Evolutionary conservation across 2,888 invertebrate species (phyloP), one percentile per base, ranked within the genome.

Genomic region (Synanthedon tipuliformis): DNA sequence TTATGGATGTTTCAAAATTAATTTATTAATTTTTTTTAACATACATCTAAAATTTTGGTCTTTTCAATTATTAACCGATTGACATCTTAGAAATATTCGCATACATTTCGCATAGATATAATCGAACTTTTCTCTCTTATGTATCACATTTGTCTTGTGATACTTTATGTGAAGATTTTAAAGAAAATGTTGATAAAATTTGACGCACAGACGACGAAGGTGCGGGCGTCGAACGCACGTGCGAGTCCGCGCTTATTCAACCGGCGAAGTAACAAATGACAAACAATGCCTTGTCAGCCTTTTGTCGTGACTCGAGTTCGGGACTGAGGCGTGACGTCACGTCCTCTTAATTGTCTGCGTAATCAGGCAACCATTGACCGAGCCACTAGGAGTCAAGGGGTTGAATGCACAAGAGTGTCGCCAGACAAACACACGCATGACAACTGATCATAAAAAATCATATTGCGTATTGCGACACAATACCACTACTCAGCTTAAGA

Each of bases 261-360:
- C 45, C 57, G 57, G 49, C 57, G 57, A 56, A 60, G 59, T 63
- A 66, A 65, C 67, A 66, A 69, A 70, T 71, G 69, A 69, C 73
- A 77, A 71, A 84, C 85, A 86, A 85, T 84, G 64, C 74, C 75
- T 81, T 82, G 83, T 84, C 81, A 82, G 73, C 66, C 73, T 70
- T 77, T 80, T 81, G 79, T 79, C 78, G 76, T 75, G 78, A 73
- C 70, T 69, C 64, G 64, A 71, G 76, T 73, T 76, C 70, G 72
- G 70, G 70, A 59, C 62, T 59, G 49, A 50, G 53, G 53, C 62
- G 63, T 68, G 71, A 70, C 78, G 75, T 76, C 78, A 82, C 81
- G 79, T 81, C 82, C 81, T 75, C 68, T 66, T 66, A 34, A 75
- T 79, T 82, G 82, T 81, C 70, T 70, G 63, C 60, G 69, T 68